These are phyloP conservation scores for Pipa parva DNA, from an alignment of 2,113 vertebrate species.

Conservation along the genomic window DNA sequence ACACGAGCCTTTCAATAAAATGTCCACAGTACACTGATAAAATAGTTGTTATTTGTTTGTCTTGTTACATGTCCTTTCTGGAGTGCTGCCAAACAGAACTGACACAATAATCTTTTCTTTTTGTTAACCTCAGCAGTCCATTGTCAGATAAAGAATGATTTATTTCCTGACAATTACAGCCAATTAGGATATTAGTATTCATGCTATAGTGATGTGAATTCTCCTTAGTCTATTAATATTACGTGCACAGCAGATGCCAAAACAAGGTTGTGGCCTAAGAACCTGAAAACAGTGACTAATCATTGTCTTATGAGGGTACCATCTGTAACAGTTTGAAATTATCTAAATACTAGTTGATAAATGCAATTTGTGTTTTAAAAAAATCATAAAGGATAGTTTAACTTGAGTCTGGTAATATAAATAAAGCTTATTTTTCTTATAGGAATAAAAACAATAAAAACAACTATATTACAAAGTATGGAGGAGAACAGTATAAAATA, in stretches of 20 bases:
- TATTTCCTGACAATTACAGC: background rate
- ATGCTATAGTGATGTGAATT: background rate
- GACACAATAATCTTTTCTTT: background rate
- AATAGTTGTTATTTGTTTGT: background rate
- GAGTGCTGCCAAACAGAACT: background rate
- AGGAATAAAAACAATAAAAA: too few species aligned
- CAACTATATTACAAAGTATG: too few species aligned
- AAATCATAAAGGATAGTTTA: background rate
- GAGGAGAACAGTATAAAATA: too few species aligned
- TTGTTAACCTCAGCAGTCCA: conserved; percentile 4
- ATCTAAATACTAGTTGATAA: background rate
- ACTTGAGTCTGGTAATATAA: too few species aligned
- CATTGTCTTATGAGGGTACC: conserved; percentile 1
- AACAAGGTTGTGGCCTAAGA: conserved; percentile 4
- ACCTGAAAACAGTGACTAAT: conserved; percentile 2
- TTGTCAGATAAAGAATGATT: conserved; percentile 2
- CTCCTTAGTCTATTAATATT: conserved; percentile 1
- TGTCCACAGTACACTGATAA: background rate
- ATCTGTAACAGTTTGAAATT: background rate
- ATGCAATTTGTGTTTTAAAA: background rate
- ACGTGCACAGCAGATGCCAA: background rate
- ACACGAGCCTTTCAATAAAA: background rate
- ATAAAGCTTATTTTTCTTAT: too few species aligned
- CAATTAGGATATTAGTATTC: conserved; percentile 7
- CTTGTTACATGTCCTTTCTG: background rate